Evolutionary conservation across 2,113 vertebrate genomes (phyloP).

Genomic region (Puma concolor): DNA sequence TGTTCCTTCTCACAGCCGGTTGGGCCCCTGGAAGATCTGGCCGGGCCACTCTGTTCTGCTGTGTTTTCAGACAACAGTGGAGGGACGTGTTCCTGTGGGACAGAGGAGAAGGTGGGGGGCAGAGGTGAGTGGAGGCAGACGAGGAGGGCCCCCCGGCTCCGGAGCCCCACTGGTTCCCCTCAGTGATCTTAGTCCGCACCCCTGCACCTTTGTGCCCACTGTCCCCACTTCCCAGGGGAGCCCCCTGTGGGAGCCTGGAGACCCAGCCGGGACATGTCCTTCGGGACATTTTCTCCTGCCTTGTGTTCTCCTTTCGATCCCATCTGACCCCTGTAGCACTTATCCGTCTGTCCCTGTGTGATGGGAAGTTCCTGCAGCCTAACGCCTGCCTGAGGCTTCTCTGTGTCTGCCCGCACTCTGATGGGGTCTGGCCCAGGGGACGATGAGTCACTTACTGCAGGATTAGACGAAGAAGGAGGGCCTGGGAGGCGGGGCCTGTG

Average conservation of each 20-base stretch:
- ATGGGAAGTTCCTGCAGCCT: rapidly evolving
- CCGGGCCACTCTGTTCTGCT: rapidly evolving
- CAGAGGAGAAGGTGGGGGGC: background rate
- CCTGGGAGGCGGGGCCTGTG: rapidly evolving
- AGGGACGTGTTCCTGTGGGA: background rate
- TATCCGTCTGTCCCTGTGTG: background rate
- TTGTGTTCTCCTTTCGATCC: background rate
- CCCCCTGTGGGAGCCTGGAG: background rate
- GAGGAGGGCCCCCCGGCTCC: background rate
- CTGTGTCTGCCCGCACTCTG: background rate
- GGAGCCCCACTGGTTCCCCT: background rate
- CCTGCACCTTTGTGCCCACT: background rate
- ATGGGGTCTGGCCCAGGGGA: background rate
- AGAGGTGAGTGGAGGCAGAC: background rate
- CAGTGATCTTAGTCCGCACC: rapidly evolving
- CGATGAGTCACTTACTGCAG: background rate
- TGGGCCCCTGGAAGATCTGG: rapidly evolving
- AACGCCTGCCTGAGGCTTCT: background rate
- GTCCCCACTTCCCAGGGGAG: background rate
- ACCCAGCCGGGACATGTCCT: background rate
- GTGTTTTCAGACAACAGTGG: background rate
- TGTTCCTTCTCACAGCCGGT: rapidly evolving
- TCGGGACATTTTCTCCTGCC: rapidly evolving
- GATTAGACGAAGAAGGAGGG: background rate
- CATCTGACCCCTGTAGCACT: rapidly evolving